These are phyloP conservation scores for Sebastiscus albofasciatus DNA, from an alignment of 2,797 vertebrate genomes.

Conservation along the genomic window DNA sequence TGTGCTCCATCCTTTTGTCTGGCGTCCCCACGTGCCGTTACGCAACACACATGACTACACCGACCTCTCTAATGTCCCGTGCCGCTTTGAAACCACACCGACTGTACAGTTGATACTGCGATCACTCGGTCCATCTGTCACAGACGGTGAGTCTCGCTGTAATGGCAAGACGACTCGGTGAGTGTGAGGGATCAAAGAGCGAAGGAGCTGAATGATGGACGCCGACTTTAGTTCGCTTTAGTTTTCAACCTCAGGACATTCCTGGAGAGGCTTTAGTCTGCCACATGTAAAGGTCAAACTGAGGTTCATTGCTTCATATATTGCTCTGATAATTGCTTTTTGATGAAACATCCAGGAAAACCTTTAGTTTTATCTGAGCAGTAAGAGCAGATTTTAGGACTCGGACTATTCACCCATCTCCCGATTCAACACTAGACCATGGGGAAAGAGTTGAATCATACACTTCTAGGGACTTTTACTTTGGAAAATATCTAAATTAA, in stretches of 20 bases:
- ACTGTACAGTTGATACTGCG: constrained; percentile 10
- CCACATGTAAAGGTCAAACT: constrained; percentile 23
- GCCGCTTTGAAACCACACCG: constrained; percentile 18
- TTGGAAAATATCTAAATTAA: too few species aligned
- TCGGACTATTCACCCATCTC: too few species aligned
- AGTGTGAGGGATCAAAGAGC: constrained; percentile 26
- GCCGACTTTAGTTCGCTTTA: background rate
- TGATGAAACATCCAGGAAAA: background rate
- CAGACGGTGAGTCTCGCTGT: background rate
- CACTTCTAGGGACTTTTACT: too few species aligned
- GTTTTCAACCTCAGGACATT: constrained; percentile 31
- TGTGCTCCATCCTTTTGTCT: constrained; percentile 59
- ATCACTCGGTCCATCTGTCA: constrained; percentile 21
- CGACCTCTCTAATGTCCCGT: background rate
- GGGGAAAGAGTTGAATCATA: too few species aligned
- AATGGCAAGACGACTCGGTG: background rate
- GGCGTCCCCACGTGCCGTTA: constrained; percentile 39
- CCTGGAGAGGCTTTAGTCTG: background rate
- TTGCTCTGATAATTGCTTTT: background rate
- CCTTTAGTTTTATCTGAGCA: background rate
- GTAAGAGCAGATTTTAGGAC: background rate
- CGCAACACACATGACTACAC: constrained; percentile 21
- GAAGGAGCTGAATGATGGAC: constrained; percentile 29
- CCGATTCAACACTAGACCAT: too few species aligned
- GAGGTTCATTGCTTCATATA: background rate